Conservation (phyloP, 2,888 invertebrate species). For the Bembecia ichneumoniformis region DNA sequence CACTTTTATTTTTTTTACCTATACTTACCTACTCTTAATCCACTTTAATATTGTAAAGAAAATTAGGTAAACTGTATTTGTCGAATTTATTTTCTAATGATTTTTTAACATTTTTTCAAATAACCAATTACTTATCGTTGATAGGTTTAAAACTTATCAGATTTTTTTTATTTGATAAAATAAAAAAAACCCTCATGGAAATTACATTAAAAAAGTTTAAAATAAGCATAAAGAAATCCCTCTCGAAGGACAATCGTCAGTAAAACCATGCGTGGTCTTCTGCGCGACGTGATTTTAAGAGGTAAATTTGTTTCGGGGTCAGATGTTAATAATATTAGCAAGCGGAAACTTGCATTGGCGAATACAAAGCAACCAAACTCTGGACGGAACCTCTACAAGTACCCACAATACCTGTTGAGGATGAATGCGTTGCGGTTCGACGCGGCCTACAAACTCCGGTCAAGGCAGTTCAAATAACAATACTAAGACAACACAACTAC, state of each 20-base stretch:
- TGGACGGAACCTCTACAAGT: conserved; percentile 35
- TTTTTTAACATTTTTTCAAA: too few species aligned
- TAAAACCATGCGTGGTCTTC: background rate
- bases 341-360: conserved; percentile 58
- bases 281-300: conserved; percentile 11
- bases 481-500: background rate
- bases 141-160: too few species aligned
- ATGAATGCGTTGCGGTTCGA: conserved; percentile 18
- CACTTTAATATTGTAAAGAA: too few species aligned
- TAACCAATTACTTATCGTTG: too few species aligned
- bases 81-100: too few species aligned
- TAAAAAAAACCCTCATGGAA: too few species aligned
- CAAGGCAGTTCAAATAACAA: conserved; percentile 22
- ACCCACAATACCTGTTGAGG: conserved; percentile 32
- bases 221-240: background rate
- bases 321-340: conserved; percentile 64
- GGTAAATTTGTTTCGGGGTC: conserved; percentile 43
- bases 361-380: conserved; percentile 53
- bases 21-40: too few species aligned
- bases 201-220: too few species aligned
- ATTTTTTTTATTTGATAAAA: too few species aligned
- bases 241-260: conserved; percentile 17
- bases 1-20: too few species aligned
- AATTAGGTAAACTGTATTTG: too few species aligned
- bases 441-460: conserved; percentile 26